Base-by-base conservation (phyloP, 2,888 invertebrate species). In the Brachyptera putata region DNA sequence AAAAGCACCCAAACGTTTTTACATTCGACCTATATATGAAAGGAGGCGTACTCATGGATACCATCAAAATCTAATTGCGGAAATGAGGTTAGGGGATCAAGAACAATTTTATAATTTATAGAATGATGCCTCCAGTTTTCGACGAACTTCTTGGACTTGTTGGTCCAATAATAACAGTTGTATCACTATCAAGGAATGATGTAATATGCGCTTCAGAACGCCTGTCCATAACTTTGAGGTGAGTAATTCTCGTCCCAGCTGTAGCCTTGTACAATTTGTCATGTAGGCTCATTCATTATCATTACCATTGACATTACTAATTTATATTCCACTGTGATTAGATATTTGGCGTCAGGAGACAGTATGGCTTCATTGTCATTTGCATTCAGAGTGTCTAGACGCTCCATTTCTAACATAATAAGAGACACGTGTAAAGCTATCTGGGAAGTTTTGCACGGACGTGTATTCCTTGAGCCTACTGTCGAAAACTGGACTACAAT, bases 401-500 rank as follows among this genome's bases (percentile, higher is more conserved):
- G 30, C 9, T 30, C 53, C 14, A 21, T 50, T 34, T 50, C 53
- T 11, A 50, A 50, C 14, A 50, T 50, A 25, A 13, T 50, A 18
- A 9, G 34, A 25, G 53, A 50, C 14, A 50, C 25, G 25, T 50
- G 53, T 21, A 25, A 13, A 3, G 30, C 34, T 14, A 26, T 50
- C 7, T 50, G 53, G 53, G 34, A 50, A 18, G 53, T 24, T 50
- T 50, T 50, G 16, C 5, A 25, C 16, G 25, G 9, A 34, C 14
- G n/a, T 3, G 53, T 50, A 14, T 50, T 50, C 14, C 24, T 30
- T 4, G 56, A 55, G 25, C 56, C 63, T 25, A 66, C 66, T 14
- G 57, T 53, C 36, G 46, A 66, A 50, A 48, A 13, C 34, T 66
- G 66, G 66, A 22, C 59, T 25, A 41, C 56, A n/a, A 61, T 64